Evolutionary conservation across 1,140 invertebrate genomes (phyloP), one percentile per base, ranked within the genome.

Genomic region (Coelopa frigida): DNA sequence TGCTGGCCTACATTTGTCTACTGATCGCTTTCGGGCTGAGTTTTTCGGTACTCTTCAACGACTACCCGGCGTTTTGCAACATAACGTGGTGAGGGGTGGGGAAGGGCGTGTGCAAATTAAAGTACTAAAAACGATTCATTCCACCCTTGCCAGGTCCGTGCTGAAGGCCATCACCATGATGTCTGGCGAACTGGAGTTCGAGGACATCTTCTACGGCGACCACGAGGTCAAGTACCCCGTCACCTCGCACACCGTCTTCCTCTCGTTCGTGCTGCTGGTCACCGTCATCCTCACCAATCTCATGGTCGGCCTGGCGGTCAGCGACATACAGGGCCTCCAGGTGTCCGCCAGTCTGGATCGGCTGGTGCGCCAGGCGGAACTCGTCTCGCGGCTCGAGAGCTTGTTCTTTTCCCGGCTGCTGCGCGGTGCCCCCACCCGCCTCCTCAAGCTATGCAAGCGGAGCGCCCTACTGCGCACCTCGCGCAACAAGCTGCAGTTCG

Each of bases 141-240:
- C 21, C 18, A 22, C 2, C 29, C 37, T 11, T 24, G 17, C 14
- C 5, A 54, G 78, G 43, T 76, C 78, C 1, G 56, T 89, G 1
- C 61, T 90, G 0, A 91, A 90, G 71, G 85, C 85, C 0, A 78
- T 90, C 3, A 84, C 89, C 33, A 90, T 92, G 87, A 89, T 92
- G 86, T 85, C 86, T 0, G 87, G 88, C 0, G 85, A 91, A 59
- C 66, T 91, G 22, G 87, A 90, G 61, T 90, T 85, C 54, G 86
- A 89, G 58, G 84, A 88, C 48, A 80, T 88, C 40, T 89, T 90
- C 58, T 89, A 84, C 55, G 73, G 77, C 14, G 70, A 81, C 29
- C 54, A 57, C 20, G 43, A 48, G 2, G 67, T 74, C 1, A 70
- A 79, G 39, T 71, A 83, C 60, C 78, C 78, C 0, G 74, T 79